Evolutionary conservation across 2,888 invertebrate species (phyloP), one percentile per base, ranked within the genome.

Genomic region (Pseudoips prasinana): DNA sequence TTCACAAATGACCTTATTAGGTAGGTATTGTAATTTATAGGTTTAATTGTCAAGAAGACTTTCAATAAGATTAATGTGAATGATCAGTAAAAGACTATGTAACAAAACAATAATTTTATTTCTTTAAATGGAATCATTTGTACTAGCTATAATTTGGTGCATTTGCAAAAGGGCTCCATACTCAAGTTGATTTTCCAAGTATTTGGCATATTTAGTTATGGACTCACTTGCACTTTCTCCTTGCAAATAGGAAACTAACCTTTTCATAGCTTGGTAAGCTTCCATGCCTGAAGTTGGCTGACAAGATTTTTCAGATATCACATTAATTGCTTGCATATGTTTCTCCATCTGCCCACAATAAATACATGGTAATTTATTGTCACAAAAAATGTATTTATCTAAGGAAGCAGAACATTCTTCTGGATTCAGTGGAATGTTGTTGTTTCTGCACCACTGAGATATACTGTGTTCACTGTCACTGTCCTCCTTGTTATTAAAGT

Each of bases 231-330:
- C 63, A 39, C 40, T 41, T 28, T 67, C 59, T 9, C 64, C 57
- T 44, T 72, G 66, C 22, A 70, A 30, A 34, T 70, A 70, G 5
- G 58, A 57, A 9, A 66, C 41, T 10, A 72, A 53, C 34, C 69
- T 63, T 44, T 64, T 67, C 40, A 69, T 66, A 19, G 72, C 71
- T 46, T 69, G 66, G 33, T 61, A 68, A 8, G 70, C 69, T 26
- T 69, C 61, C 22, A 65, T 50, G 19, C 58, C 54, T 7, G 65
- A 64, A 11, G 51, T 44, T 8, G 58, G 14, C 20, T 44, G 44
- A 10, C 40, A 37, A 1, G 27, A 25, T 39, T 43, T 58, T 17
- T 41, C 36, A 29, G 27, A 35, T 31, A 57, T 29, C 1, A 61
- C 29, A 41, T 60, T 52, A 29, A 38, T 42, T 18, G 49, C 33